These are phyloP conservation scores for Phoronis australis DNA, from an alignment of 2,888 invertebrate species.

Conservation along the genomic window DNA sequence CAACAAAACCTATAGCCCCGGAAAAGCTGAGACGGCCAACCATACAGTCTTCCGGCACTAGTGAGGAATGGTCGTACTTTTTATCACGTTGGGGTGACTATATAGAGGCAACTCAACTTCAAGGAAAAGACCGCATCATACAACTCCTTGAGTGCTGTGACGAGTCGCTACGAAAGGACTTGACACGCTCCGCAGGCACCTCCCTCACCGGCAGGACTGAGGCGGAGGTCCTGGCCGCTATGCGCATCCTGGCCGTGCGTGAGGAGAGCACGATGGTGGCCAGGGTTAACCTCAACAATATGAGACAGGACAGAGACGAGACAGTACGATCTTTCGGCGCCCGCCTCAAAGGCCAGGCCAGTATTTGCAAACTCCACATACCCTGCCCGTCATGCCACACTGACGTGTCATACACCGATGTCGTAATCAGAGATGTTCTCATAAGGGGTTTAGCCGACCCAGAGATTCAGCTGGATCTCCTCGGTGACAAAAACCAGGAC, in stretches of 20 bases:
- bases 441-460: constrained; percentile 9
- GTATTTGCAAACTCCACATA: too few relatives aligned
- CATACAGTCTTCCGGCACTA: constrained; percentile 7
- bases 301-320: constrained; percentile 19
- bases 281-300: constrained; percentile 13
- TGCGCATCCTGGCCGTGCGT: constrained; percentile 12
- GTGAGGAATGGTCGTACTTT: constrained; percentile 4
- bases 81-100: too few relatives aligned
- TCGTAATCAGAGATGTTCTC: constrained; percentile 12
- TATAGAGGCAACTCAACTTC: too few relatives aligned
- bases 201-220: constrained; percentile 10
- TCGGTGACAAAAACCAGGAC: constrained; percentile 16
- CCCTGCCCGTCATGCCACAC: too few relatives aligned
- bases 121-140: too few relatives aligned
- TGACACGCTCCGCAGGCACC: too few relatives aligned
- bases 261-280: constrained; percentile 16
- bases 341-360: too few relatives aligned
- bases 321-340: constrained; percentile 15
- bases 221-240: constrained; percentile 11
- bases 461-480: constrained; percentile 17
- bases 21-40: constrained; percentile 14
- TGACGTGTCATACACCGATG: constrained; percentile 17
- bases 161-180: too few relatives aligned
- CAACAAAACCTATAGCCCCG: constrained; percentile 2
- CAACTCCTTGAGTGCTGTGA: too few relatives aligned